Evolutionary conservation across 2,113 vertebrate species (phyloP).

Genomic region (Pleuronectes platessa): DNA sequence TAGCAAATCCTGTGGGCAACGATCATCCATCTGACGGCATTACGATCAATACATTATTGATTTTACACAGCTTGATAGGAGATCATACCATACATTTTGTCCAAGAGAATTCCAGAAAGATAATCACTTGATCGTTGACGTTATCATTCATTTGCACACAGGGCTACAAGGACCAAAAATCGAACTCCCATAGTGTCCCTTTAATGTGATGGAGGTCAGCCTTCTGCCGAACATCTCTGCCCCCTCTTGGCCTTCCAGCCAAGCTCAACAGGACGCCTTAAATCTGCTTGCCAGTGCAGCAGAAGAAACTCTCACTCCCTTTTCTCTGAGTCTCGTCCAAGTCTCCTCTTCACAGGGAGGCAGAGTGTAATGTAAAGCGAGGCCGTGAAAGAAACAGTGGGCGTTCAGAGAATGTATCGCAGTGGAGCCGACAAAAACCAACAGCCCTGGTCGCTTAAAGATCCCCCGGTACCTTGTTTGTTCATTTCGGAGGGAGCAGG

Average conservation of each 20-base stretch:
- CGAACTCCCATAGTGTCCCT: conserved; percentile 15
- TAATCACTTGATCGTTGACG: conserved; percentile 16
- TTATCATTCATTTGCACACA: conserved; percentile 21
- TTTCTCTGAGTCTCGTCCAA: conserved; percentile 57
- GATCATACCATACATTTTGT: conserved; percentile 16
- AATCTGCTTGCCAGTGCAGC: conserved; percentile 45
- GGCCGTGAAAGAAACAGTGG: conserved; percentile 57
- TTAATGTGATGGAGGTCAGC: conserved; percentile 47
- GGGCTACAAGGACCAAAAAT: neutral
- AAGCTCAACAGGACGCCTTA: conserved; percentile 54
- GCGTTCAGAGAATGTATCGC: conserved; percentile 62
- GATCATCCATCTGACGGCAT: conserved; percentile 13
- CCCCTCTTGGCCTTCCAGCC: conserved; percentile 43
- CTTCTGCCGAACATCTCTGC: conserved; percentile 35
- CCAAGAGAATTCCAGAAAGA: conserved; percentile 4
- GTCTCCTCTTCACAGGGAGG: conserved; percentile 50
- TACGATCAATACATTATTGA: conserved; percentile 42
- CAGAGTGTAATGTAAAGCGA: conserved; percentile 62
- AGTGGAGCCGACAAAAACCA: conserved; percentile 57
- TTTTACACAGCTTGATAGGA: conserved; percentile 9
- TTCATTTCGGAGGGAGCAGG: conserved; percentile 59
- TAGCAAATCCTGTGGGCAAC: neutral
- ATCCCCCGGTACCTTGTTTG: conserved; percentile 58
- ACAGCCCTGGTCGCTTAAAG: conserved; percentile 46
- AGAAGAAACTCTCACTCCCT: conserved; percentile 39